Conservation (phyloP, 2,113 vertebrate species). For the Vireo altiloquus region DNA sequence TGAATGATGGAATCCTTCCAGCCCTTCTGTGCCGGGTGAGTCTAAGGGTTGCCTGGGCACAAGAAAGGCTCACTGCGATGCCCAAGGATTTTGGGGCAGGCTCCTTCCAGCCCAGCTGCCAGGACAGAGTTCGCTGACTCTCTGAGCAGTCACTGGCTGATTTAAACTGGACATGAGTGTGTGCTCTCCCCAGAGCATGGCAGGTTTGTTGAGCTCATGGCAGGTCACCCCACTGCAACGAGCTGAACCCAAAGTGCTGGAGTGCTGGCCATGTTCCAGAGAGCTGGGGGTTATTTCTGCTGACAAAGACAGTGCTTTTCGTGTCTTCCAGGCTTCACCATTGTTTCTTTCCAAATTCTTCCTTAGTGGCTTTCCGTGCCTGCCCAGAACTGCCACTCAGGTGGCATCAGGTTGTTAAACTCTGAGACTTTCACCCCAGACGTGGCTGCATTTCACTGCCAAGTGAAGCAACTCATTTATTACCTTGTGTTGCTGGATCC, state of each 20-base stretch:
- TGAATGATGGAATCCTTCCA: not conserved
- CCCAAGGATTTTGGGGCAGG: not conserved
- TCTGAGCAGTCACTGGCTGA: not conserved
- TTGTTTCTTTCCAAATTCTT: not conserved
- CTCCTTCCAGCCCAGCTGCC: not conserved
- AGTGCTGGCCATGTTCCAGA: not conserved
- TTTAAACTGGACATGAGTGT: not conserved
- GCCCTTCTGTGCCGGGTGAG: rapidly evolving
- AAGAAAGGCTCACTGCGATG: not conserved
- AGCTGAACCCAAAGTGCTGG: not conserved
- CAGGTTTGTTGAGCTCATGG: rapidly evolving
- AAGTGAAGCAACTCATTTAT: not conserved
- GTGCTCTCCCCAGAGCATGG: rapidly evolving
- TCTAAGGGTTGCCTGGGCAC: not conserved
- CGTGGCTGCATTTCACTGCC: rapidly evolving
- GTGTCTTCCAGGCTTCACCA: not conserved
- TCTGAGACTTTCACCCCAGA: not conserved
- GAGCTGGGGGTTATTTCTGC: not conserved
- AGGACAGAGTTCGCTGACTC: not conserved
- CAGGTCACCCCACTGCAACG: not conserved
- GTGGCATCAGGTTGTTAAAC: not conserved
- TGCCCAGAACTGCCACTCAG: not conserved
- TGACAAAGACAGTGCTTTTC: not conserved
- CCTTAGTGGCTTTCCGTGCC: not conserved
- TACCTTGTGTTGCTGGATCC: not conserved